A percentile compares a stretch with the other conserved stretches of the same genome.
phyloP scores from a whole-genome alignment of 2,113 vertebrate species.

The Mus musculus region GRCm39 chr6:30415001-30415500 shows the following conservation, averaged over 20 bases:
- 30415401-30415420: too few relatives aligned
- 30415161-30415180: background rate
- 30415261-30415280: background rate
- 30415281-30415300: too few relatives aligned
- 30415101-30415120: background rate
- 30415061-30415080: background rate
- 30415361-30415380: too few relatives aligned
- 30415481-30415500: background rate
- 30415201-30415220: background rate
- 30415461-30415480: too few relatives aligned
- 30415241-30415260: constrained; percentile 37
- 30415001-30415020: background rate
- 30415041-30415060: background rate
- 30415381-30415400: too few relatives aligned
- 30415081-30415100: background rate
- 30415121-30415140: background rate
- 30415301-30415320: too few relatives aligned
- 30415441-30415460: too few relatives aligned
- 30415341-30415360: too few relatives aligned
- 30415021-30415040: background rate
- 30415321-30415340: too few relatives aligned
- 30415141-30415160: background rate
- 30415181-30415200: background rate
- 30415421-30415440: too few relatives aligned
- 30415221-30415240: background rate